Evolutionary conservation across 1,140 invertebrate genomes (phyloP).

Genomic region (Agraylea sexmaculata): DNA sequence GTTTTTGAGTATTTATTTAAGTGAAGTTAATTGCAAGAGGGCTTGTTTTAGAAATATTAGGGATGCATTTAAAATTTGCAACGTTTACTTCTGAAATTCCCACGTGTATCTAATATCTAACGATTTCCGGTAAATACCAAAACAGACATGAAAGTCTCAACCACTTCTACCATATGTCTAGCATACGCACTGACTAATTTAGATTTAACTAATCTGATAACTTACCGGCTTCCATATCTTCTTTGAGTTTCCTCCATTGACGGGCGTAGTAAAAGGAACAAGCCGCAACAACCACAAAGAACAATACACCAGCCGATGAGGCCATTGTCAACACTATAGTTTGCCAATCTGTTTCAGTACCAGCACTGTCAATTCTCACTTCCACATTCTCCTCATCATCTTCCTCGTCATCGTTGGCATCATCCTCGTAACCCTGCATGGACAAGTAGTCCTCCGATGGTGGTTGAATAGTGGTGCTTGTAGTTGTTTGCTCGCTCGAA

Average conservation of each 20-base stretch:
- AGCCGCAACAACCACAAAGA: constrained; percentile 45
- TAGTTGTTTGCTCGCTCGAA: constrained; percentile 3
- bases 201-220: too few species aligned
- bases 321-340: constrained; percentile 41
- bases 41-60: too few species aligned
- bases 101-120: too few species aligned
- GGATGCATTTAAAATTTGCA: too few species aligned
- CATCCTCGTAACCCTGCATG: constrained; percentile 26
- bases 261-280: constrained; percentile 44
- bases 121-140: too few species aligned
- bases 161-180: too few species aligned
- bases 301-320: constrained; percentile 45
- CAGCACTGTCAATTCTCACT: constrained; percentile 10
- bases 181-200: too few species aligned
- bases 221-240: constrained; percentile 44
- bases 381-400: constrained; percentile 16
- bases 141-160: too few species aligned
- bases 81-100: too few species aligned
- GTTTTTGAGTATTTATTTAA: too few species aligned
- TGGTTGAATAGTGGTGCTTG: too few species aligned
- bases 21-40: too few species aligned
- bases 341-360: constrained; percentile 36
- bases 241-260: constrained; percentile 47
- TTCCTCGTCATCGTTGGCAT: constrained; percentile 22
- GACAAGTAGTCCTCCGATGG: not conserved